These are phyloP conservation scores for Porites lobata DNA, from an alignment of 92 coral and sea anemone genomes.

Conservation along the genomic window DNA sequence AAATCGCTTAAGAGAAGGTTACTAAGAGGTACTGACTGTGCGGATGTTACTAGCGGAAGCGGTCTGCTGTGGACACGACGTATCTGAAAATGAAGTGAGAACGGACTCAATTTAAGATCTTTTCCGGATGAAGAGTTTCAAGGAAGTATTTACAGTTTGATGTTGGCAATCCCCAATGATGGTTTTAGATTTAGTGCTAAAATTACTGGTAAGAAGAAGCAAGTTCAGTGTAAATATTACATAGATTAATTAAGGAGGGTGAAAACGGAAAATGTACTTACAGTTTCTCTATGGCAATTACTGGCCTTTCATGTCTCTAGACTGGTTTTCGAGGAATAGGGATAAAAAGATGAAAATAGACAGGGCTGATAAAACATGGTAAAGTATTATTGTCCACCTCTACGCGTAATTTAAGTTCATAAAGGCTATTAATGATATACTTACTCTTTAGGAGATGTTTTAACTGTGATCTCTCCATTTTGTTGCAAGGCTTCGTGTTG, in stretches of 20 bases:
- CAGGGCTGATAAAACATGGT: background rate
- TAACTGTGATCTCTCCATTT: background rate
- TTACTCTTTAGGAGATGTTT: background rate
- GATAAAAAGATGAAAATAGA: conserved; percentile 1
- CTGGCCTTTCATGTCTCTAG: background rate
- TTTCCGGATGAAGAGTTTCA: background rate
- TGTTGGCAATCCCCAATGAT: background rate
- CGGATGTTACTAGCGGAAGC: conserved; percentile 1
- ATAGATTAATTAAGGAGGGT: background rate
- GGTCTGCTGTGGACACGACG: conserved; percentile 4
- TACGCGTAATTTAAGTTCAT: no score
- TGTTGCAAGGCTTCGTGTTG: background rate
- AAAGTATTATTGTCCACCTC: background rate
- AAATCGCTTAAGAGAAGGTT: conserved; percentile 3
- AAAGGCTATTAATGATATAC: no score
- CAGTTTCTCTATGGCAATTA: background rate
- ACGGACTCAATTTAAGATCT: background rate
- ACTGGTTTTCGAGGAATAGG: background rate
- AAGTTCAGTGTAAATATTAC: background rate
- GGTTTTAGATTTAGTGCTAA: conserved; percentile 2
- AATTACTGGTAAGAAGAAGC: background rate
- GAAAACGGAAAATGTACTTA: background rate
- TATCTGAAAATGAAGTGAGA: background rate
- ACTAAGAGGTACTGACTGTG: background rate
- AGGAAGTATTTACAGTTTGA: background rate